A percentile compares a stretch with the other conserved stretches of the same genome.
phyloP scores from a whole-genome alignment of 2,113 vertebrate species.

The Scomber scombrus region DNA sequence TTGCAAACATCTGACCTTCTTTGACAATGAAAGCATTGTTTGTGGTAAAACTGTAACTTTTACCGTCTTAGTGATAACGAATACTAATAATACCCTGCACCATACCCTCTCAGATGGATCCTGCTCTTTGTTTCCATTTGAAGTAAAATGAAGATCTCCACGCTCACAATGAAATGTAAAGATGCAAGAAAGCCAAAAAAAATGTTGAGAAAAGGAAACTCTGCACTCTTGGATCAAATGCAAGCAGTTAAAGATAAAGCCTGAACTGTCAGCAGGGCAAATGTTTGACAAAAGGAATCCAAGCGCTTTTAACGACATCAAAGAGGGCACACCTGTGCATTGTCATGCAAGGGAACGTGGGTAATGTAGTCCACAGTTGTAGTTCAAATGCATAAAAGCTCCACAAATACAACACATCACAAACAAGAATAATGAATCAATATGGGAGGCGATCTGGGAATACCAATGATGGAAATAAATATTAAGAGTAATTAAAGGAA shows the following conservation, averaged over 20 bases:
- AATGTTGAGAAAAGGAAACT: not conserved
- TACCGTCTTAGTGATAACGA: not conserved
- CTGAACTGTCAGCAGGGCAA: not conserved
- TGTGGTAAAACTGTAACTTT: too few species aligned
- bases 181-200: too few species aligned
- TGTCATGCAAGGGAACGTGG: slow-evolving; percentile 11
- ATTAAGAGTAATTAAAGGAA: too few species aligned
- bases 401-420: not conserved
- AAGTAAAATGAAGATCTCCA: not conserved
- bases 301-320: not conserved
- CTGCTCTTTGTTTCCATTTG: not conserved
- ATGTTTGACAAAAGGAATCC: not conserved
- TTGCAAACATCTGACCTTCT: too few species aligned
- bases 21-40: too few species aligned
- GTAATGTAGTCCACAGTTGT: slow-evolving; percentile 18
- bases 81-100: not conserved
- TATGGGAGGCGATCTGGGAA: too few species aligned
- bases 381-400: not conserved
- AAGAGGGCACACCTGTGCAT: not conserved
- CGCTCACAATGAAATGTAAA: not conserved
- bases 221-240: too few species aligned
- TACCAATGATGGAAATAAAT: too few species aligned
- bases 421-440: not conserved
- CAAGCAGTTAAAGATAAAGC: not conserved
- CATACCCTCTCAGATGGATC: not conserved